Evolutionary conservation across 1,140 invertebrate genomes (phyloP), one percentile per base, ranked within the genome.

Genomic region (Chironomus tepperi): DNA sequence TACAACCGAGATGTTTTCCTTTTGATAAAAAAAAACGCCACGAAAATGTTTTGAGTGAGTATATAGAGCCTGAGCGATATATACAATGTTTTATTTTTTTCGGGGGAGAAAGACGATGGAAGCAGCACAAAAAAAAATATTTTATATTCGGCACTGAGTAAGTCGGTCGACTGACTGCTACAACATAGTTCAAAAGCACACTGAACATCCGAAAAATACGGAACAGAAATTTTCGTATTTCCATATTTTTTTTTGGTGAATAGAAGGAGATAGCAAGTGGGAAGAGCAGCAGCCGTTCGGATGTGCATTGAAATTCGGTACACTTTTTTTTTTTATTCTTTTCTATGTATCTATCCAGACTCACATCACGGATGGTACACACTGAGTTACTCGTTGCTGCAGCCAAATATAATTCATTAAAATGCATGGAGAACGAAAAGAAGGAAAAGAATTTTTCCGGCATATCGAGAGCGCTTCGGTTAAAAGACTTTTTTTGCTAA

Each of bases 1-100:
- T 70, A 70, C 65, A 70, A 57, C 47, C 65, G 65, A 70, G 65
- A 70, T 70, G 19, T 70, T 70, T 70, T 70, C 19, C 65, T 70
- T 70, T 21, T 70, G 65, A 70, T 70, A 70, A 70, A 70, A 67
- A 67, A 19, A 70, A 70, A 19, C n/a, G n/a, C 9, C 65, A 19
- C 65, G 65, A 57, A 57, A 57, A 57, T 57, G 24, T 34, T 34
- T 34, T 34, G 24, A 57, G 47, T 70, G 65, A 70, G 65, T 70
- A 70, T 70, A 70, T 70, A 70, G 65, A 70, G 65, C 19, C 65
- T 70, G 65, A 70, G 65, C 19, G 19, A 70, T 70, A 70, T 70
- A n/a, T 57, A 57, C 47, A 57, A 57, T 57, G 47, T 57, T n/a
- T 12, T 57, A 15, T n/a, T n/a, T n/a, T 57, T 57, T 57, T 57